These are phyloP conservation scores for Thumatha senex DNA, from an alignment of 2,888 invertebrate genomes.

Conservation along the genomic window DNA sequence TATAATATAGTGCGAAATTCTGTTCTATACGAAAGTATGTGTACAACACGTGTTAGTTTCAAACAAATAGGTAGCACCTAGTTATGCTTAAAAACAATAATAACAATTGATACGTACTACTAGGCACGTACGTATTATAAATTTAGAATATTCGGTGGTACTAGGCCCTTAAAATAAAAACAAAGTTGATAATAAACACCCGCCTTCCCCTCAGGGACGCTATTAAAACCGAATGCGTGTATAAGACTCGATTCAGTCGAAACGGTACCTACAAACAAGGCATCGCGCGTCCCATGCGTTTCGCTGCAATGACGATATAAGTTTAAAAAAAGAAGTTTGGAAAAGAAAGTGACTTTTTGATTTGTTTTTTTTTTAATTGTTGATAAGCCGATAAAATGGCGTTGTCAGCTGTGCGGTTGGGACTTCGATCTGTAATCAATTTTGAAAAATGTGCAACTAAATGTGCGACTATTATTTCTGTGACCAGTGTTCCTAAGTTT, in stretches of 20 bases:
- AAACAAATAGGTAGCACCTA: too few relatives aligned
- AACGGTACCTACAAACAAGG: conserved; percentile 28
- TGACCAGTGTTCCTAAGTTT: conserved; percentile 56
- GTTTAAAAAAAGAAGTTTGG: conserved; percentile 15
- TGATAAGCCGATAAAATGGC: conserved; percentile 67
- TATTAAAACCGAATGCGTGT: conserved; percentile 63
- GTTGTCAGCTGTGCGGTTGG: conserved; percentile 69
- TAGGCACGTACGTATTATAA: not conserved
- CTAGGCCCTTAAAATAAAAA: conserved; percentile 31
- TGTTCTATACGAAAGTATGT: too few relatives aligned
- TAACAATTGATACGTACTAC: not conserved
- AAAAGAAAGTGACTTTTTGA: not conserved
- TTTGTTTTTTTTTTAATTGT: conserved; percentile 14
- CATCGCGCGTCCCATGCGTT: conserved; percentile 28
- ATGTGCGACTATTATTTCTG: conserved; percentile 57
- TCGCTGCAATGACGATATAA: conserved; percentile 6
- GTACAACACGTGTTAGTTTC: too few relatives aligned
- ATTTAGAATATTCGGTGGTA: not conserved
- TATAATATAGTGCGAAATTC: too few relatives aligned
- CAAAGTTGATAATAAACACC: conserved; percentile 47
- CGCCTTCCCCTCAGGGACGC: conserved; percentile 31
- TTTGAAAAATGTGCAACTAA: conserved; percentile 67
- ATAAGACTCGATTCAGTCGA: conserved; percentile 59
- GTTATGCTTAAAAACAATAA: too few relatives aligned
- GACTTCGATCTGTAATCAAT: conserved; percentile 60